Conservation (phyloP, 92 coral and sea anemone genomes). For the Bergia puertoricense region DNA sequence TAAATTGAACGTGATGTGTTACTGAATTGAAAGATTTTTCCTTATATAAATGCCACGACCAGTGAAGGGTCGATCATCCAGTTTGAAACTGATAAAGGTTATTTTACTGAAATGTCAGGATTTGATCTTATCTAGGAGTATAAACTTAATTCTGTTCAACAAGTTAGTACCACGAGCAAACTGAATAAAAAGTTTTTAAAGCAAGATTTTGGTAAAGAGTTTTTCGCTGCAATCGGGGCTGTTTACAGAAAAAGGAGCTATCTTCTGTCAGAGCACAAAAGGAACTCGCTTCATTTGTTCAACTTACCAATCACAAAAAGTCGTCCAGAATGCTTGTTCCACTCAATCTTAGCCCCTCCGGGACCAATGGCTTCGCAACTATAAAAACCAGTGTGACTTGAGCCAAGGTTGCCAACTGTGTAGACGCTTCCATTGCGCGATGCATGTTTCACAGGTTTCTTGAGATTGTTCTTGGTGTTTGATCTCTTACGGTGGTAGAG, state of each 20-base stretch:
- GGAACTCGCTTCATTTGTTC: neutral
- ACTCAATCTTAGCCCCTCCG: neutral
- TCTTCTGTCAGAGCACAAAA: neutral
- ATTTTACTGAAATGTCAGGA: neutral
- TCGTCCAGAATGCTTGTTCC: conserved; percentile 1
- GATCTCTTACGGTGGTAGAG: conserved; percentile 25
- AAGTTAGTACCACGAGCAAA: neutral
- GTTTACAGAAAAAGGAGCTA: neutral
- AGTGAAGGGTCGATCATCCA: neutral
- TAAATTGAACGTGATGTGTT: neutral
- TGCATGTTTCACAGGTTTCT: neutral
- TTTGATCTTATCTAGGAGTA: too few species aligned
- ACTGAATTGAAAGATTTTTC: neutral
- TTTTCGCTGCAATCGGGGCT: neutral
- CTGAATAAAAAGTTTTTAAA: neutral
- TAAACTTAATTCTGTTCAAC: neutral
- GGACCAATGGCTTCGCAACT: neutral
- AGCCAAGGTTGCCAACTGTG: neutral
- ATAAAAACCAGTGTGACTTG: conserved; percentile 15
- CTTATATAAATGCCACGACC: neutral
- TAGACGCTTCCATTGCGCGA: conserved; percentile 18
- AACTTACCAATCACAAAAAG: conserved; percentile 28
- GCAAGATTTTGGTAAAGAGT: too few species aligned
- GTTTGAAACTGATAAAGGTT: neutral
- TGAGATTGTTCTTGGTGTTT: neutral